Evolutionary conservation across 2,888 invertebrate genomes (phyloP).

Genomic region (Ornithoptera priamus): DNA sequence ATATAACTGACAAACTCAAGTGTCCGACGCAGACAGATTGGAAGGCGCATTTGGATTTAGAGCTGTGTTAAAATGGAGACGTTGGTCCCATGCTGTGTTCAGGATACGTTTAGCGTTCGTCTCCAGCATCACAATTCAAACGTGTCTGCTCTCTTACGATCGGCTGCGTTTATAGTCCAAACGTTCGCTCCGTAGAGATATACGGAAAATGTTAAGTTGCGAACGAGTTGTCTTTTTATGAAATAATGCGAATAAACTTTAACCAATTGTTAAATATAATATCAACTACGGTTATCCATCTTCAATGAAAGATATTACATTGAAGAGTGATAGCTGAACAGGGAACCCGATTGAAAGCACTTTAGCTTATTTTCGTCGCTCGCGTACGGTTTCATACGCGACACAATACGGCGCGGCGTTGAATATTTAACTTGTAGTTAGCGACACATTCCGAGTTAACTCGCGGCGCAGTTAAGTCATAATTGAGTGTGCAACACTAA

Average conservation of each 20-base stretch:
- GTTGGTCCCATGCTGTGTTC: too few species aligned
- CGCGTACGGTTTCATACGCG: slow-evolving; percentile 34
- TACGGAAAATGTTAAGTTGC: background rate
- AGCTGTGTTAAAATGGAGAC: too few species aligned
- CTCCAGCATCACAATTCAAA: too few species aligned
- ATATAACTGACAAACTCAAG: too few species aligned
- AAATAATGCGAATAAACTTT: background rate
- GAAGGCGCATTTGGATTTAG: too few species aligned
- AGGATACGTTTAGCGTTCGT: too few species aligned
- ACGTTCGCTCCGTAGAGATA: background rate
- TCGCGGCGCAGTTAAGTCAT: slow-evolving; percentile 53
- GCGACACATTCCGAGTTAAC: slow-evolving; percentile 51
- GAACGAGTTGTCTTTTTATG: background rate
- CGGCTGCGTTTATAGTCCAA: background rate
- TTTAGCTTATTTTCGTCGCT: slow-evolving; percentile 37
- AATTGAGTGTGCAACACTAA: slow-evolving; percentile 53
- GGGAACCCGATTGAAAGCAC: slow-evolving; percentile 33
- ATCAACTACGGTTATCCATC: background rate
- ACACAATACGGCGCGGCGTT: slow-evolving; percentile 42
- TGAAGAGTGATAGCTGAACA: slow-evolving; percentile 25
- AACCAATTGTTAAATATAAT: background rate
- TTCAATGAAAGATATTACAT: background rate
- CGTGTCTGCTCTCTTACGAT: too few species aligned
- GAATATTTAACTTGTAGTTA: slow-evolving; percentile 64
- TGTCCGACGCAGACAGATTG: too few species aligned